Percentiles rank a stretch among this genome's conserved stretches.
These are phyloP conservation scores for Hassar affinis DNA, from an alignment of 2,113 vertebrate genomes.

Conservation along the genomic window DNA sequence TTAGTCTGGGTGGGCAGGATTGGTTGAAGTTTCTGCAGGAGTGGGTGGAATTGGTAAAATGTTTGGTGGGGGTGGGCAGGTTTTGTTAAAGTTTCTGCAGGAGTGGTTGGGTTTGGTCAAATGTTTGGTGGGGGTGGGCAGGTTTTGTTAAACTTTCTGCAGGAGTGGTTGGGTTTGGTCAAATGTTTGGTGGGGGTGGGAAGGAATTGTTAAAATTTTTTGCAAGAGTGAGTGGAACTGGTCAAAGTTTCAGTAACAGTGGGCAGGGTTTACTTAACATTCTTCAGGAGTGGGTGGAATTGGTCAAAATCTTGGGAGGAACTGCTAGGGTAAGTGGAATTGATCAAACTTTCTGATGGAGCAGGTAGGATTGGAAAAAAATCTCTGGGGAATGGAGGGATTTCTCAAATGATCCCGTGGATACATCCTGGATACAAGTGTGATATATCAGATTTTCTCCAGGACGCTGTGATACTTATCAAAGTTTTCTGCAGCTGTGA, in stretches of 20 bases:
- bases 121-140: not conserved
- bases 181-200: not conserved
- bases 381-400: too few species aligned
- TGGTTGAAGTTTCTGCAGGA: not conserved
- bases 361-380: not conserved
- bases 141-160: not conserved
- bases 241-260: not conserved
- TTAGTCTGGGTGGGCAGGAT: not conserved
- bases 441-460: too few species aligned
- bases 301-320: too few species aligned
- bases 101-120: not conserved
- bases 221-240: not conserved
- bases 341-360: not conserved
- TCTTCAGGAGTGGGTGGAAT: not conserved
- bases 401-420: not conserved
- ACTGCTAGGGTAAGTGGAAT: not conserved
- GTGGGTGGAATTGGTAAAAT: not conserved
- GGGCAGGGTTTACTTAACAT: too few species aligned
- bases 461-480: not conserved
- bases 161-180: not conserved
- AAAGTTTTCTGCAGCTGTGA: not conserved
- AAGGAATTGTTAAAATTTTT: not conserved
- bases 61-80: not conserved
- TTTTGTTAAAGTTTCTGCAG: not conserved
- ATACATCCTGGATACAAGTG: too few species aligned